Conservation (phyloP, 2,797 vertebrate genomes). For the Merluccius polli region DNA sequence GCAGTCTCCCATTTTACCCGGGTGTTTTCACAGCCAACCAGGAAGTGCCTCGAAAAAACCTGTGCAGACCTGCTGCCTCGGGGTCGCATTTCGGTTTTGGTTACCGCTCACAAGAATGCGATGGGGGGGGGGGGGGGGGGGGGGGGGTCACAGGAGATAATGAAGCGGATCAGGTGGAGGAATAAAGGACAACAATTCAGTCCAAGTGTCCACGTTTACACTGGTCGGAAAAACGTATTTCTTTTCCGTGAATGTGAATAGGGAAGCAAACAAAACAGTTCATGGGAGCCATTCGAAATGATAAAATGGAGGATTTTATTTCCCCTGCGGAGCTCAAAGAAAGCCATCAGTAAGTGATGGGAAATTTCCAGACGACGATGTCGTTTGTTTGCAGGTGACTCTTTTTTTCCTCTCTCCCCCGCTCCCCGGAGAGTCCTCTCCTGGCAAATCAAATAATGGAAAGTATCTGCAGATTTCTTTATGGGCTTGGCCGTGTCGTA, state of each 20-base stretch:
- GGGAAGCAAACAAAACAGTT: background rate
- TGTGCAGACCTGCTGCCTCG: slow-evolving; percentile 54
- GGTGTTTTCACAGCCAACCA: slow-evolving; percentile 44
- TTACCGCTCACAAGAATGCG: slow-evolving; percentile 15
- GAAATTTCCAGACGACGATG: background rate
- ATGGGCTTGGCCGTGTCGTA: background rate
- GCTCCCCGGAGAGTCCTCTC: background rate
- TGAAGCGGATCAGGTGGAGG: background rate
- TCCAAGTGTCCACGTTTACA: background rate
- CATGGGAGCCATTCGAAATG: background rate
- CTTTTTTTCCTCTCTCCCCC: background rate
- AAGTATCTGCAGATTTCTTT: background rate
- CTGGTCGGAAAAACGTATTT: background rate
- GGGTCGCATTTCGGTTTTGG: slow-evolving; percentile 54
- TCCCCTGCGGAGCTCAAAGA: background rate
- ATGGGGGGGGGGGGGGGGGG: background rate
- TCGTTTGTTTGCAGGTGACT: slow-evolving; percentile 1
- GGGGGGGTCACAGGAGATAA: background rate
- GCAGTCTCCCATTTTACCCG: slow-evolving; percentile 49
- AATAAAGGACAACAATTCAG: background rate
- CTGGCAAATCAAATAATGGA: background rate
- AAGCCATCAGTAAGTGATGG: background rate
- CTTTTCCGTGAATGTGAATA: background rate
- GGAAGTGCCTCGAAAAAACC: slow-evolving; percentile 42
- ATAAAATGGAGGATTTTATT: background rate